Conservation (phyloP, 2,113 vertebrate genomes). For the Zosterops borbonicus region DNA sequence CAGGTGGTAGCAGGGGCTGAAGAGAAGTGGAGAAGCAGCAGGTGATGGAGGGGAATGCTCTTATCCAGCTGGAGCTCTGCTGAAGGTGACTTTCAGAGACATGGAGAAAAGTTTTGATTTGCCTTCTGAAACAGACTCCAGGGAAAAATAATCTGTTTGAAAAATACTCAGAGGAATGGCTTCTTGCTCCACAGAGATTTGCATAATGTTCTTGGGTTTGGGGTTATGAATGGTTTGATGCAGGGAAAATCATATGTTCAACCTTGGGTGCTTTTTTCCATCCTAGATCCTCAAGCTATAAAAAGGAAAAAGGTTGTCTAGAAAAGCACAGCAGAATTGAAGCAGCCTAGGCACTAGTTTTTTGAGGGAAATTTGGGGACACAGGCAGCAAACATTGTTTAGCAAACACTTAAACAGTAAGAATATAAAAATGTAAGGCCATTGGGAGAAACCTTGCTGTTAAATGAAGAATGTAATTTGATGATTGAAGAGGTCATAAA, state of each 20-base stretch:
- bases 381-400: not conserved
- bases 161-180: not conserved
- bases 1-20: not conserved
- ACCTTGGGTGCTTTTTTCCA: not conserved
- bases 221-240: not conserved
- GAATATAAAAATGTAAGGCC: not conserved
- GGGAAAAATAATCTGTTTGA: not conserved
- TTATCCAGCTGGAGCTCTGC: not conserved
- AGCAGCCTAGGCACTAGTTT: not conserved
- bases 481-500: conserved; percentile 54
- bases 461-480: conserved; percentile 56
- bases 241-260: not conserved
- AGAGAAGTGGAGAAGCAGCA: not conserved
- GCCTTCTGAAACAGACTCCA: not conserved
- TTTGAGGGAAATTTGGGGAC: not conserved
- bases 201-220: not conserved
- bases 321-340: not conserved
- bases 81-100: not conserved
- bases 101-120: not conserved
- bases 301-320: not conserved
- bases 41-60: not conserved
- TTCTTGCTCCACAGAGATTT: not conserved
- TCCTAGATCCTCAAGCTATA: not conserved
- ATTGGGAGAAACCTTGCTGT: conserved; percentile 40
- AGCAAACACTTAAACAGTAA: not conserved